phyloP scores from a whole-genome alignment of 2,113 vertebrate species.

The Channa argus region DNA sequence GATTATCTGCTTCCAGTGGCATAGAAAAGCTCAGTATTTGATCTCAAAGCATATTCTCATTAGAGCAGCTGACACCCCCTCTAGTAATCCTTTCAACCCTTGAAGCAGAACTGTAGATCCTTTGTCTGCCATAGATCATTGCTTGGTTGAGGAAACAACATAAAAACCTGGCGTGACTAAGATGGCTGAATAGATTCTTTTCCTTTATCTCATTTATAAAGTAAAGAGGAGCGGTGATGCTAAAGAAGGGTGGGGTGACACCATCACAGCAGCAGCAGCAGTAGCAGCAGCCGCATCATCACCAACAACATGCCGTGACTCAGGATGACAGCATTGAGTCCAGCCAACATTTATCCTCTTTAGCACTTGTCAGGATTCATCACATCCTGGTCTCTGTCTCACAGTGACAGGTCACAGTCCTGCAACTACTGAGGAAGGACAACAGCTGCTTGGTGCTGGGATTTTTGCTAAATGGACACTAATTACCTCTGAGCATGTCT shows the following conservation, averaged over 20 bases:
- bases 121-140: constrained; percentile 13
- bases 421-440: background rate
- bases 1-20: constrained; percentile 26
- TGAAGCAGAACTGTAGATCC: constrained; percentile 14
- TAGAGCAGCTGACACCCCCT: background rate
- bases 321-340: constrained; percentile 17
- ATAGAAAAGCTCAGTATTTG: constrained; percentile 17
- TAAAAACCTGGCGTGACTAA: constrained; percentile 9
- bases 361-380: constrained; percentile 2
- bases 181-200: constrained; percentile 8
- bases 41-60: constrained; percentile 30
- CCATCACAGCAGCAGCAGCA: too few relatives aligned
- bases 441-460: constrained; percentile 7
- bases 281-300: background rate
- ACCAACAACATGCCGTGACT: constrained; percentile 17
- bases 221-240: background rate
- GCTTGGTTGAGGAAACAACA: constrained; percentile 4
- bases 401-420: constrained; percentile 2
- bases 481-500: background rate
- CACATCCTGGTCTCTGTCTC: background rate
- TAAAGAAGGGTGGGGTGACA: background rate
- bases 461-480: background rate
- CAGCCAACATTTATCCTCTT: constrained; percentile 43
- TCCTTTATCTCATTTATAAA: constrained; percentile 20
- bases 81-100: constrained; percentile 3